These are phyloP conservation scores for Macrotrachela quadricornifera DNA, from an alignment of 1,140 invertebrate species.

Conservation along the genomic window DNA sequence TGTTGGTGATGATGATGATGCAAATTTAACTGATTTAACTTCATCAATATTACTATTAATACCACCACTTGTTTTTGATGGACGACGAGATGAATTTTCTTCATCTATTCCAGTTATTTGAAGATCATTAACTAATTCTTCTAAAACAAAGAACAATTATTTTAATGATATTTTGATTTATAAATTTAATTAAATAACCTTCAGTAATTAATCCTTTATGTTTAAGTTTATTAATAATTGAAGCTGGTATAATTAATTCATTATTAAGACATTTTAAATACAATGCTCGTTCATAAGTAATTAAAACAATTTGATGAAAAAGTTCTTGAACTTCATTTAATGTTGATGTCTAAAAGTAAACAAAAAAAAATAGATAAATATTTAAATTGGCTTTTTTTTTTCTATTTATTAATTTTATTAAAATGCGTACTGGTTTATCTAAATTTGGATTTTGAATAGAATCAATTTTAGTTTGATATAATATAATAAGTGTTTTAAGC, in stretches of 20 bases:
- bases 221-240: not conserved
- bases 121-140: no score
- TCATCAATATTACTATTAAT: no score
- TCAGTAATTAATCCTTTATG: not conserved
- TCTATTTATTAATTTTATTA: no score
- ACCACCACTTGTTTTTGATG: no score
- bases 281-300: constrained; percentile 15
- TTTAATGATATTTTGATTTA: no score
- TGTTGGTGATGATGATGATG: no score
- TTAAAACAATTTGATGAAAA: not conserved
- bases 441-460: constrained; percentile 23
- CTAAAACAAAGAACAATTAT: not conserved
- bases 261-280: constrained; percentile 21
- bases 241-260: constrained; percentile 10
- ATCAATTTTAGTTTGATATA: constrained; percentile 20
- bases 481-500: constrained; percentile 15
- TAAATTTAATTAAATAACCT: not conserved
- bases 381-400: not conserved
- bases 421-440: constrained; percentile 28
- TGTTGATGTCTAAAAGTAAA: not conserved
- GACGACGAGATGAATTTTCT: no score
- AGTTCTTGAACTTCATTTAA: constrained; percentile 11
- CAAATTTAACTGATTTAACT: no score
- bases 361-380: constrained; percentile 9
- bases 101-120: no score